Conservation (phyloP, 1,140 invertebrate genomes). For the Eubasilissa regina region DNA sequence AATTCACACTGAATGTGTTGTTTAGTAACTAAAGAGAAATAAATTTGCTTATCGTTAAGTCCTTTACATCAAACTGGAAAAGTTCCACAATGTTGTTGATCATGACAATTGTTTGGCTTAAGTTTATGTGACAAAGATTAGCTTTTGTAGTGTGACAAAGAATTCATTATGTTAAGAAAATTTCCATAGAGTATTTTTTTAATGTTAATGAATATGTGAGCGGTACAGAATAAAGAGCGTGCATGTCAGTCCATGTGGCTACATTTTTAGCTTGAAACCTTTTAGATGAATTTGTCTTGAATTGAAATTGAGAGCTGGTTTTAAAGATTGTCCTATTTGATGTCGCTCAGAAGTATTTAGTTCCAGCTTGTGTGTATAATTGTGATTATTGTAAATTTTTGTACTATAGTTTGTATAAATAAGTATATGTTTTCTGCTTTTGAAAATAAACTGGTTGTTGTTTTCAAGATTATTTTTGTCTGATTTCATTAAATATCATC, state of each 20-base stretch:
- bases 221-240: not conserved
- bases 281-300: conserved; percentile 34
- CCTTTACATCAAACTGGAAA: conserved; percentile 9
- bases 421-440: conserved; percentile 59
- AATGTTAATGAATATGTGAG: conserved; percentile 22
- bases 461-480: conserved; percentile 56
- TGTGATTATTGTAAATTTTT: conserved; percentile 61
- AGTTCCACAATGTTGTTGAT: conserved; percentile 19
- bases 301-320: conserved; percentile 53
- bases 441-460: conserved; percentile 61
- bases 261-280: conserved; percentile 19
- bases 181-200: conserved; percentile 44
- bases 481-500: conserved; percentile 30
- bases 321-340: conserved; percentile 54
- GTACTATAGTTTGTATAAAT: conserved; percentile 63
- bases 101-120: conserved; percentile 24
- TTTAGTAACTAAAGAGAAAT: not conserved
- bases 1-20: conserved; percentile 12
- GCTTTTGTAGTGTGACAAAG: conserved; percentile 40
- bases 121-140: conserved; percentile 24
- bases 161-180: conserved; percentile 38
- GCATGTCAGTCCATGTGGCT: conserved; percentile 9
- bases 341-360: conserved; percentile 58
- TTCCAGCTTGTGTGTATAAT: conserved; percentile 60
- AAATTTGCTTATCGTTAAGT: conserved; percentile 20